A percentile compares a stretch with the other conserved stretches of the same genome.
Evolutionary conservation across 2,113 vertebrate genomes (phyloP).

Genomic region (Pipra filicauda): DNA sequence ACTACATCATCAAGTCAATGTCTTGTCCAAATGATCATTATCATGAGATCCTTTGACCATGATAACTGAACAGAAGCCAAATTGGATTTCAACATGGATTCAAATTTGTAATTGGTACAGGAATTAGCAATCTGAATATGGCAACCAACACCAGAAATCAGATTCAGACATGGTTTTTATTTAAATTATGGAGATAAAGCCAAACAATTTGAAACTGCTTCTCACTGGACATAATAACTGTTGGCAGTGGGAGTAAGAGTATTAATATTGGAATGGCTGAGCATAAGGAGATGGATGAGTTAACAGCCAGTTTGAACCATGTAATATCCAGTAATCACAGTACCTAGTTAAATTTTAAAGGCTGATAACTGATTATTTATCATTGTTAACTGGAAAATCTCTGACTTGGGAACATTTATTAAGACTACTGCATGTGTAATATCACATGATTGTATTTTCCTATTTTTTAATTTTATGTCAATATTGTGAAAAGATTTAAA

Average conservation of each 20-base stretch:
- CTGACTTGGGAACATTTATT: not conserved
- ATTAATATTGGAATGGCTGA: too few species aligned
- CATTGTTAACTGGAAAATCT: not conserved
- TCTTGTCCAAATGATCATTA: not conserved
- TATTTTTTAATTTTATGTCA: not conserved
- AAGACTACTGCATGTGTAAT: not conserved
- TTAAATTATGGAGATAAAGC: too few species aligned
- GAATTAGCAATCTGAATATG: not conserved
- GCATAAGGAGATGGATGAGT: too few species aligned
- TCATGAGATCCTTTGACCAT: accelerated
- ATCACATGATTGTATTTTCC: not conserved
- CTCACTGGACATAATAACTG: too few species aligned
- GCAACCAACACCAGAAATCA: not conserved
- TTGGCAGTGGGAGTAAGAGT: too few species aligned
- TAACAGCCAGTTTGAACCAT: too few species aligned
- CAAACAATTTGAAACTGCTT: too few species aligned
- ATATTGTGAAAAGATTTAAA: not conserved
- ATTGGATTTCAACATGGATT: not conserved
- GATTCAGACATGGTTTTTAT: not conserved
- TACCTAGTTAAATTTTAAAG: not conserved
- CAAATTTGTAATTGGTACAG: not conserved
- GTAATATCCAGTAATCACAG: not conserved
- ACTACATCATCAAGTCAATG: not conserved
- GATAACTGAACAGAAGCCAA: not conserved
- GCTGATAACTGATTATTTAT: not conserved